Conservation (phyloP, 1,140 invertebrate species). For the Aphelinus certus region DNA sequence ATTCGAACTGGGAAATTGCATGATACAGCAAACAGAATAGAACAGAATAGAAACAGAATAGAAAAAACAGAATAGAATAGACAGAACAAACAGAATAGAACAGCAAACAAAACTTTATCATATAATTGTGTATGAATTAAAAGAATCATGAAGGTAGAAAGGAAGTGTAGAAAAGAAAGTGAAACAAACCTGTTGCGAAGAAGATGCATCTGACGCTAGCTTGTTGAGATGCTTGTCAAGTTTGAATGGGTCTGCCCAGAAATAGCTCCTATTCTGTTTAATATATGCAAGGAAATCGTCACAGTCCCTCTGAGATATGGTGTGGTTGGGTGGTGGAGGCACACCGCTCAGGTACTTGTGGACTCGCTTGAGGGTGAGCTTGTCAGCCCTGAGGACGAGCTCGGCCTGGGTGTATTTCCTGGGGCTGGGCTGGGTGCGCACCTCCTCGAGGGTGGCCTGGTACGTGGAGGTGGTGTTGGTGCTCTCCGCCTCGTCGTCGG, state of each 20-base stretch:
- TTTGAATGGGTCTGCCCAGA: slow-evolving; percentile 59
- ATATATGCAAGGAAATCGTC: slow-evolving; percentile 69
- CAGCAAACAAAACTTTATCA: too few species aligned
- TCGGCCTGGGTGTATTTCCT: slow-evolving; percentile 51
- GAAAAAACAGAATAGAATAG: too few species aligned
- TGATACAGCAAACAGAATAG: too few species aligned
- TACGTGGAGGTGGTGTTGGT: slow-evolving; percentile 28
- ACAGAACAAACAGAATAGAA: too few species aligned
- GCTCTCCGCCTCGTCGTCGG: slow-evolving; percentile 48
- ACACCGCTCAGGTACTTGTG: slow-evolving; percentile 66
- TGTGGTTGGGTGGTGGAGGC: slow-evolving; percentile 73
- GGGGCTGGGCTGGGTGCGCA: slow-evolving; percentile 38
- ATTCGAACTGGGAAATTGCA: too few species aligned
- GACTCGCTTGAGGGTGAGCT: slow-evolving; percentile 48
- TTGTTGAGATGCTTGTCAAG: slow-evolving; percentile 45
- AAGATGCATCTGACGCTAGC: neutral
- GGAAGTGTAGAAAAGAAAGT: too few species aligned
- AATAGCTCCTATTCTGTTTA: slow-evolving; percentile 58
- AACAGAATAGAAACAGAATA: too few species aligned
- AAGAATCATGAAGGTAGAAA: too few species aligned
- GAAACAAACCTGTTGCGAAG: neutral
- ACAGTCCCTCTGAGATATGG: slow-evolving; percentile 70
- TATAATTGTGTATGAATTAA: too few species aligned
- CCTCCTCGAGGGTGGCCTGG: slow-evolving; percentile 13
- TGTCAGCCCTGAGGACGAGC: slow-evolving; percentile 52